phyloP scores from a whole-genome alignment of 2,888 invertebrate genomes.

The Eupeodes latifasciatus region DNA sequence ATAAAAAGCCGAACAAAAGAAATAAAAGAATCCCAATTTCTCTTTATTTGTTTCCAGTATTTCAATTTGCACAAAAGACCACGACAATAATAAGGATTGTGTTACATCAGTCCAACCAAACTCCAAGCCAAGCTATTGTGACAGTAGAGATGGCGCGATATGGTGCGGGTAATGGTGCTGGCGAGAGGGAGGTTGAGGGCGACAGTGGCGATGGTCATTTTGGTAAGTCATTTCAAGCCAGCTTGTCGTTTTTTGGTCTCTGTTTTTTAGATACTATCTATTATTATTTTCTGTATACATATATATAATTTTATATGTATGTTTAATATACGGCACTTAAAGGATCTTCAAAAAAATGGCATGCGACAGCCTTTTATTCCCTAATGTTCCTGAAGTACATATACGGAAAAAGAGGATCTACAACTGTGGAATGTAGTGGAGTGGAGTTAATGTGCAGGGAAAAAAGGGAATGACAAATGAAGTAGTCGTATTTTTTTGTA shows the following conservation, averaged over 20 bases:
- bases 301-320: too few relatives aligned
- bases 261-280: neutral
- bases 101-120: slow-evolving; percentile 54
- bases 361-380: slow-evolving; percentile 65
- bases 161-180: slow-evolving; percentile 9
- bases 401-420: slow-evolving; percentile 10
- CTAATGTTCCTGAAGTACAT: slow-evolving; percentile 55
- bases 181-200: neutral
- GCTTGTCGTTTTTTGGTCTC: slow-evolving; percentile 1
- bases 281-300: slow-evolving; percentile 4
- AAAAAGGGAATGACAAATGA: slow-evolving; percentile 65
- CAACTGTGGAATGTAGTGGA: neutral
- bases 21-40: slow-evolving; percentile 62
- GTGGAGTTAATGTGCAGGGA: neutral
- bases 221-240: slow-evolving; percentile 38
- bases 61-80: slow-evolving; percentile 76
- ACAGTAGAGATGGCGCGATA: neutral
- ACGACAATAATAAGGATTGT: slow-evolving; percentile 71
- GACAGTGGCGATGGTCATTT: slow-evolving; percentile 42
- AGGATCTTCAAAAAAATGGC: slow-evolving; percentile 32
- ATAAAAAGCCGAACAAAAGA: slow-evolving; percentile 29
- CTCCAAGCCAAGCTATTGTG: neutral
- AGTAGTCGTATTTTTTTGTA: slow-evolving; percentile 40
- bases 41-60: slow-evolving; percentile 74
- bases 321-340: slow-evolving; percentile 54